A percentile compares a stretch with the other conserved stretches of the same genome.
phyloP scores from a whole-genome alignment of 2,113 vertebrate genomes.

The Laticauda colubrina region DNA sequence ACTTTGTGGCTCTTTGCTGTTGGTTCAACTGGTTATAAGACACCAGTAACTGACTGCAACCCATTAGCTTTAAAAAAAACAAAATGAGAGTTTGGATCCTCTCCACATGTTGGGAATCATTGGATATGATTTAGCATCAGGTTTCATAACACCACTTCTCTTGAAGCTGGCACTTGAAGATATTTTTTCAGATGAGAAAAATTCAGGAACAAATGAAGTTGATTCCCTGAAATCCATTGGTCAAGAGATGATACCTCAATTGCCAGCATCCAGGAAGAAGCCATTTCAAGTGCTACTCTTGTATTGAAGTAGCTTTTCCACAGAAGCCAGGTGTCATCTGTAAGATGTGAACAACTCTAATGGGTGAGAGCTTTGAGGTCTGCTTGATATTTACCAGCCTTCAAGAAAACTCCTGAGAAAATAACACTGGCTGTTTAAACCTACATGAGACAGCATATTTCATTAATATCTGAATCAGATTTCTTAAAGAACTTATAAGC shows the following conservation, averaged over 20 bases:
- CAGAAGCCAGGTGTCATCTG: neutral
- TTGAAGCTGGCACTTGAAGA: neutral
- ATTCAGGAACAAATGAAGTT: neutral
- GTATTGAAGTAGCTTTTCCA: neutral
- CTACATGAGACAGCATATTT: neutral
- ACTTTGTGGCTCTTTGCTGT: neutral
- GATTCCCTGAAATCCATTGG: neutral
- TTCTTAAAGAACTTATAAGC: neutral
- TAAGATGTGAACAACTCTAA: neutral
- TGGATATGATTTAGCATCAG: neutral
- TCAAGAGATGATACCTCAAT: neutral
- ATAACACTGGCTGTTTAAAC: neutral
- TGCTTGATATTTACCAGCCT: neutral
- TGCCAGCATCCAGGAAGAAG: neutral
- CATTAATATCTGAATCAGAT: neutral
- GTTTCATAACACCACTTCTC: neutral
- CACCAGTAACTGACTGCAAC: neutral
- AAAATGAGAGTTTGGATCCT: neutral
- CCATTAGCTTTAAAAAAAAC: neutral
- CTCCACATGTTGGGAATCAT: neutral
- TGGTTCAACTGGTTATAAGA: neutral
- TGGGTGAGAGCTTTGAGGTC: neutral
- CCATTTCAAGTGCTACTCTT: neutral
- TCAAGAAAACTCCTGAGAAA: neutral
- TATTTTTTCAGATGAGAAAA: neutral